Evolutionary conservation across 2,797 vertebrate genomes (phyloP).

Genomic region (Parauchenoglanis punctatus): DNA sequence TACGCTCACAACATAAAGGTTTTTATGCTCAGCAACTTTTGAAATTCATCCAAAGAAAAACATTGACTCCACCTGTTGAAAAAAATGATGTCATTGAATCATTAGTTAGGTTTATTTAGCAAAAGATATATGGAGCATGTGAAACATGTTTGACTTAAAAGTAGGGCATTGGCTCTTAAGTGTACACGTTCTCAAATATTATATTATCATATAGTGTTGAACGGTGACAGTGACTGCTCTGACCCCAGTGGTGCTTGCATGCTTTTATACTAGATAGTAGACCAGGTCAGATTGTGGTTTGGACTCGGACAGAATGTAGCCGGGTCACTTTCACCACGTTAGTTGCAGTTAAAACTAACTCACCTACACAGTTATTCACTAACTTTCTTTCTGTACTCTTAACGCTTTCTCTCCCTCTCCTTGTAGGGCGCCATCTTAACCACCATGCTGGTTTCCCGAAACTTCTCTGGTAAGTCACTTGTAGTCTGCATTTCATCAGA

Average conservation of each 20-base stretch:
- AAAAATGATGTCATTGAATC: neutral
- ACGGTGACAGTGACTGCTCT: neutral
- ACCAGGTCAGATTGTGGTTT: neutral
- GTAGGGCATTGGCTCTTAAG: neutral
- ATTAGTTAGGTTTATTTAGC: neutral
- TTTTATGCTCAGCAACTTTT: neutral
- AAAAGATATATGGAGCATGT: neutral
- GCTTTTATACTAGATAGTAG: neutral
- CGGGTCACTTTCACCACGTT: neutral
- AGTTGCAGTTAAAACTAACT: neutral
- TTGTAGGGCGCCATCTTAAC: conserved; percentile 92
- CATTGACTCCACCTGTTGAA: neutral
- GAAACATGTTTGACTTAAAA: neutral
- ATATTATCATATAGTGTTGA: neutral
- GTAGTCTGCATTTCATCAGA: neutral
- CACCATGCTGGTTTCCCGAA: conserved; percentile 94
- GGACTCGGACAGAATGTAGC: too few relatives aligned
- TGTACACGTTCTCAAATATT: neutral
- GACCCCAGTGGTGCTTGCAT: neutral
- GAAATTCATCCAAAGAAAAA: neutral
- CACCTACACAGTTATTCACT: neutral
- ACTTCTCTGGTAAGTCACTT: conserved; percentile 91
- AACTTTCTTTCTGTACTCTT: neutral
- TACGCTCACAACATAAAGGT: neutral
- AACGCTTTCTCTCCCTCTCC: neutral